These are phyloP conservation scores for Sicus ferrugineus DNA, from an alignment of 2,888 invertebrate genomes.

Conservation along the genomic window DNA sequence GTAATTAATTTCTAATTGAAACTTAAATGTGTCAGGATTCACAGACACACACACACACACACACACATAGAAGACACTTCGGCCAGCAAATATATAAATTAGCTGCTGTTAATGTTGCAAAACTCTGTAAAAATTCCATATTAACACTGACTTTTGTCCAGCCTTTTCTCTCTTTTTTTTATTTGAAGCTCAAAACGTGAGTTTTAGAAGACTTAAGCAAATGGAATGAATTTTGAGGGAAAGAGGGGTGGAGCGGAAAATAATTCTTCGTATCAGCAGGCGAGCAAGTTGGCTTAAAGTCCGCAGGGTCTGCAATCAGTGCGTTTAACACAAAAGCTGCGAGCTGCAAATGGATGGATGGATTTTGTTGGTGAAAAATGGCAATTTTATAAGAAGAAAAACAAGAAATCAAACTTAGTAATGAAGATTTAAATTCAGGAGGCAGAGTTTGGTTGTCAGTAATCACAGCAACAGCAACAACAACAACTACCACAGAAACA, in stretches of 20 bases:
- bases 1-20: too few relatives aligned
- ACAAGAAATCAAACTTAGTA: not conserved
- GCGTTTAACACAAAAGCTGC: slow-evolving; percentile 1
- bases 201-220: slow-evolving; percentile 1
- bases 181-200: too few relatives aligned
- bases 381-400: not conserved
- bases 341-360: slow-evolving; percentile 3
- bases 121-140: not conserved
- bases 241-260: not conserved
- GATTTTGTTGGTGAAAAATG: not conserved
- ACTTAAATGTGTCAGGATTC: too few relatives aligned
- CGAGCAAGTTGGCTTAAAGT: not conserved
- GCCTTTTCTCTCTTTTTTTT: too few relatives aligned
- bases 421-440: slow-evolving; percentile 26
- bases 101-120: slow-evolving; percentile 6
- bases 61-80: too few relatives aligned
- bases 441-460: not conserved
- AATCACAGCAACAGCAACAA: not conserved
- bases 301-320: not conserved
- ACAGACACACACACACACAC: too few relatives aligned
- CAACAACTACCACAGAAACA: not conserved
- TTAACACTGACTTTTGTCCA: not conserved
- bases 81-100: not conserved
- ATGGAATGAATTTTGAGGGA: not conserved
- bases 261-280: not conserved